Base-by-base conservation (phyloP, 1,140 invertebrate genomes). In the Megalonaias nervosa region DNA sequence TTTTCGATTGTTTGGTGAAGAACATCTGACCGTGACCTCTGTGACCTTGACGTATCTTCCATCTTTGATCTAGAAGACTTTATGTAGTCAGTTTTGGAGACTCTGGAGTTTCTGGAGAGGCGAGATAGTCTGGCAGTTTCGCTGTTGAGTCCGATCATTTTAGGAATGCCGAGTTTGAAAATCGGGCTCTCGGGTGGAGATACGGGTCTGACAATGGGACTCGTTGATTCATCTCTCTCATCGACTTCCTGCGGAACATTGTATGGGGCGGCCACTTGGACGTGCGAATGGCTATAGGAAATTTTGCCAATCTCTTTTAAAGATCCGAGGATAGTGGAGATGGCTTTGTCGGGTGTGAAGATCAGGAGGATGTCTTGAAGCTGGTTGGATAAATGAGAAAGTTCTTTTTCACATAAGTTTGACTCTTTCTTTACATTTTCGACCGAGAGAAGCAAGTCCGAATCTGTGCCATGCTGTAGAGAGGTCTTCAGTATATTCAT, bases 351-450 rank as follows among this genome's bases (percentile, higher is more conserved):
- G 12, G 77, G 77, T 17, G 71, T 79, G 38, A 82, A 82, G n/a
- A 79, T 75, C 31, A 82, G 65, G 38, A 79, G 67, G 19, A 82
- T 75, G 65, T 79, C 75, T 17, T 61, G 79, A 1, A 82, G 68
- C 6, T 64, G 21, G 16, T 76, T 75, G 17, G 77, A 82, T 19
- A 82, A 48, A 26, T 79, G 68, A 0, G 71, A 26, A 17, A 82
- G 60, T 57, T 74, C 67, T 64, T 75, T 73, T n/a, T 82, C 81
- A 61, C 77, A 68, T 26, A 70, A 74, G 13, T 67, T 72, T 5
- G 81, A 75, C 38, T 79, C 81, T 59, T 76, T 76, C 62, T 82
- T 82, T 38, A 82, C 77, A 61, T 77, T 79, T n/a, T 75, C 77
- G 12, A 82, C 75, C 26, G 77, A 82, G n/a, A 78, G 67, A 19